Conservation (phyloP, 2,888 invertebrate species). For the Orthosia gracilis region DNA sequence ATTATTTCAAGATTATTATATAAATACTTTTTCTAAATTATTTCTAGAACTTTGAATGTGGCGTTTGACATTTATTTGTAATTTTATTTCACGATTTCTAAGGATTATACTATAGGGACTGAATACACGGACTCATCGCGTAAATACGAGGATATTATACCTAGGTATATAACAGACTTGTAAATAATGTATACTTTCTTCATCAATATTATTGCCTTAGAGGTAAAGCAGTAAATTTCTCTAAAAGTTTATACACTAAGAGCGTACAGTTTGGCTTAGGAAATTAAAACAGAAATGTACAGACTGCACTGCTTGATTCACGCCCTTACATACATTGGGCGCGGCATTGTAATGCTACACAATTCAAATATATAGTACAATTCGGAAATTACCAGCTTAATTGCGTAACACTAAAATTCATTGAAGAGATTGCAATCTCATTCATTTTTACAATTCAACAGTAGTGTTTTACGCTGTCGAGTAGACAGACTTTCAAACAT, state of each 20-base stretch:
- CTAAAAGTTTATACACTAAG: constrained; percentile 42
- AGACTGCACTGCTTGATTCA: not conserved
- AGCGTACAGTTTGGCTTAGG: not conserved
- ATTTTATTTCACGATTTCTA: not conserved
- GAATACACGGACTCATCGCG: not conserved
- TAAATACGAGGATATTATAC: constrained; percentile 9
- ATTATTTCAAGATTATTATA: not conserved
- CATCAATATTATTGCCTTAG: constrained; percentile 31
- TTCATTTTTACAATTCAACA: too few relatives aligned
- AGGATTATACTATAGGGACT: not conserved
- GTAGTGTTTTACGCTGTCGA: too few relatives aligned
- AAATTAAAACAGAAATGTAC: not conserved
- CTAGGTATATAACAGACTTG: constrained; percentile 17
- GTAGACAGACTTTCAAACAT: too few relatives aligned
- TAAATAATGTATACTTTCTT: constrained; percentile 31
- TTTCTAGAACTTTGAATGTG: not conserved
- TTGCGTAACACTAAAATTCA: too few relatives aligned
- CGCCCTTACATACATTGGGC: too few relatives aligned
- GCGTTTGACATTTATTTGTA: constrained; percentile 1
- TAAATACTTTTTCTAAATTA: constrained; percentile 10
- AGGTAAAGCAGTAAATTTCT: constrained; percentile 45
- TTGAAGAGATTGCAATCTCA: too few relatives aligned
- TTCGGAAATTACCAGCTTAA: not conserved
- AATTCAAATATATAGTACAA: too few relatives aligned
- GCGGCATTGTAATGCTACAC: not conserved